Base-by-base conservation (phyloP, 2,888 invertebrate species). In the Dicycla oo region DNA sequence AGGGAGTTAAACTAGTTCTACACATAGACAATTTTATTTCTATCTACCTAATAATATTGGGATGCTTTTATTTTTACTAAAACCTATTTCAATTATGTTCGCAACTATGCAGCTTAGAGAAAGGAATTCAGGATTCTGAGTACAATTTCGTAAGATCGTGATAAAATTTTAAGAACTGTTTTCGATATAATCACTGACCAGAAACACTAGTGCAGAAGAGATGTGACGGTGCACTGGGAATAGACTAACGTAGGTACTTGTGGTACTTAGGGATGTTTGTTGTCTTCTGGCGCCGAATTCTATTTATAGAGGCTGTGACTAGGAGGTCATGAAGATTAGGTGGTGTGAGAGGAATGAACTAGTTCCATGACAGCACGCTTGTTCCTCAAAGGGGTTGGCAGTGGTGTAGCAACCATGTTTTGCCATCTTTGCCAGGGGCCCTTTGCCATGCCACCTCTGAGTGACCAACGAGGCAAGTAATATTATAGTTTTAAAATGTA, bases 291-390 rank as follows among this genome's bases (percentile, higher is more conserved):
- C 13, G n/a, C 34, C 34, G n/a, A n/a, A 34, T 15, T 34, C n/a
- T 57, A 57, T n/a, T 34, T 57, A 34, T 57, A 57, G 34, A 57
- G 57, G n/a, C 13, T 34, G 56, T n/a, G 13, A 57, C 57, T 34
- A 57, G 57, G 57, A 34, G 7, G 57, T 15, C 13, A 57, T 57
- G 13, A 34, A 34, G 7, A n/a, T n/a, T 7, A 13, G 13, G 34
- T 34, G 34, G 15, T 57, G n/a, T n/a, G 57, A n/a, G 13, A n/a
- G 26, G 13, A 13, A n/a, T 34, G 0, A 57, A 57, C 34, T 34
- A 57, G 57, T 57, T 57, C 34, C 30, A 30, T 56, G 30, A 20
- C 6, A 30, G 11, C 30, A 30, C 20, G 56, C 10, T 2, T 56
- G 11, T 20, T 30, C 15, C 20, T 6, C 30, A 10, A 30, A 30